A percentile compares a stretch with the other conserved stretches of the same genome.
These are phyloP conservation scores for Limnodromus scolopaceus DNA, from an alignment of 2,797 vertebrate species.

Conservation along the genomic window DNA sequence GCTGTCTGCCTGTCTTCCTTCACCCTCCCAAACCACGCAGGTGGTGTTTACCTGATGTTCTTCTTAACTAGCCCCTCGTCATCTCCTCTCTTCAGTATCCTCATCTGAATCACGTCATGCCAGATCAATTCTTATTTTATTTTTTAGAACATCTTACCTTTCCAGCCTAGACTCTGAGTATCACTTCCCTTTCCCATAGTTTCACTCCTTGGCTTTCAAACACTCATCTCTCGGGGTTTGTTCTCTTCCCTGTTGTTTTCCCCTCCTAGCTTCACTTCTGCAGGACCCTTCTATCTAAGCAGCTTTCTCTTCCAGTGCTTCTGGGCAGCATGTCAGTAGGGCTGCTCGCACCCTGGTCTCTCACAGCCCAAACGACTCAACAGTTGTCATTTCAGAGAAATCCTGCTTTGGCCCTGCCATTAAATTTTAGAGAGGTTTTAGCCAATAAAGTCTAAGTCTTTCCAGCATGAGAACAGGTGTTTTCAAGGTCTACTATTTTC, in stretches of 20 bases:
- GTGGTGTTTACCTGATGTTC: neutral
- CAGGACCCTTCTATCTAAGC: neutral
- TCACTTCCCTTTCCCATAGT: neutral
- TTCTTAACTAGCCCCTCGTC: neutral
- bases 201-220: neutral
- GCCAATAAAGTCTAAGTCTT: neutral
- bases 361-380: neutral
- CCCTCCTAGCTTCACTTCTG: neutral
- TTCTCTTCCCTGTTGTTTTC: neutral
- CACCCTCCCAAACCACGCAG: neutral
- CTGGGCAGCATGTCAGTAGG: neutral
- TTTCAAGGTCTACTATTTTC: neutral
- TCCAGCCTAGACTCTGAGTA: neutral
- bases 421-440: neutral
- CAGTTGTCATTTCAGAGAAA: neutral
- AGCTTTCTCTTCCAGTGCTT: neutral
- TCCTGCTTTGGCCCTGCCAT: neutral
- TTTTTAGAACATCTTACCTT: neutral
- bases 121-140: neutral
- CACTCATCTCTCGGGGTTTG: rapidly evolving
- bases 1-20: neutral
- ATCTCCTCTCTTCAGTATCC: neutral
- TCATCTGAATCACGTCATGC: neutral
- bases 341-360: neutral
- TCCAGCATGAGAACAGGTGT: neutral